phyloP scores from a whole-genome alignment of 2,888 invertebrate genomes.

The Penaeus monodon region DNA sequence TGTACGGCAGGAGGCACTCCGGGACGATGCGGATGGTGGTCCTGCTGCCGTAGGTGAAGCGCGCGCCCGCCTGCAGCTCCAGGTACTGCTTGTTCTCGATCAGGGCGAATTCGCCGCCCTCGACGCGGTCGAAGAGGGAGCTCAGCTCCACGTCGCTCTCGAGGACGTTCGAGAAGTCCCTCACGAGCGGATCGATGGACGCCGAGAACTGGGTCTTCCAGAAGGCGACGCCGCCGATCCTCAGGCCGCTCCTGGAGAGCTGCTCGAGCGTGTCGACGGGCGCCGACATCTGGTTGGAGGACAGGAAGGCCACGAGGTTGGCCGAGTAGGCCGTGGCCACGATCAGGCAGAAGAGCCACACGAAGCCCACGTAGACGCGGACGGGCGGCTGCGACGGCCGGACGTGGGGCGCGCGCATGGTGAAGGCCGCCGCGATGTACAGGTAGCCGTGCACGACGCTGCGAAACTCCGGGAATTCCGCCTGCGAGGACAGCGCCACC shows the following conservation, averaged over 20 bases:
- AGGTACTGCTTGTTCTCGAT: conserved; percentile 57
- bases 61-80: conserved; percentile 32
- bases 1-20: conserved; percentile 57
- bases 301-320: conserved; percentile 56
- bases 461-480: conserved; percentile 31
- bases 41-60: conserved; percentile 41
- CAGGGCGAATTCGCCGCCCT: conserved; percentile 45
- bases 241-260: conserved; percentile 31
- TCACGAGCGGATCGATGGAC: conserved; percentile 53
- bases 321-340: conserved; percentile 60
- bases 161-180: conserved; percentile 29
- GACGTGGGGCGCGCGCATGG: conserved; percentile 15
- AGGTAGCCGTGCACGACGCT: conserved; percentile 42
- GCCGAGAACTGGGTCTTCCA: conserved; percentile 53
- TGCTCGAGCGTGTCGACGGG: conserved; percentile 52
- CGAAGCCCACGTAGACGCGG: conserved; percentile 44
- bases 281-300: conserved; percentile 44
- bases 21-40: conserved; percentile 49
- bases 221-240: conserved; percentile 48
- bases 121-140: conserved; percentile 40
- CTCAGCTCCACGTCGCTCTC: conserved; percentile 40
- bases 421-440: conserved; percentile 45
- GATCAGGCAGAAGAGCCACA: conserved; percentile 46
- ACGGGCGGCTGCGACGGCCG: conserved; percentile 28
- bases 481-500: conserved; percentile 1